Base-by-base conservation (phyloP, 2,113 vertebrate species). In the Ornithorhynchus anatinus region DNA sequence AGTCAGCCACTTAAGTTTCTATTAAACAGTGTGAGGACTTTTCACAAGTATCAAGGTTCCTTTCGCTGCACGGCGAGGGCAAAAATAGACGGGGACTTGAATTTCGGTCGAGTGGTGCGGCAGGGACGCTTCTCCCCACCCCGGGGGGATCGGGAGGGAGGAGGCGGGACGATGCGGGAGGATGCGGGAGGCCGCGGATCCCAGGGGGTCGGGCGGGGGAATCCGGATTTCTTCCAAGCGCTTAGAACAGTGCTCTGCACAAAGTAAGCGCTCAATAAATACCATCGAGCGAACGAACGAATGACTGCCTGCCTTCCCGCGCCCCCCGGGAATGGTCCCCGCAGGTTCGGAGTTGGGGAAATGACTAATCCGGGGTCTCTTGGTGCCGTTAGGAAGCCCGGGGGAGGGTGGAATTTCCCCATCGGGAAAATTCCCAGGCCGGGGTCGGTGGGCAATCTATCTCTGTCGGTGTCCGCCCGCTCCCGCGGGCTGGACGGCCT, bases 1-100 rank as follows among this genome's bases (percentile, higher is more conserved):
- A 96, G 94, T 93, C 93, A 96, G 91, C 93, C 93, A 95, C 95
- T 95, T 96, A 94, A 87, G 91, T 95, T 96, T 92, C 93, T 94
- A 95, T 96, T 96, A 95, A 95, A 93, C 91, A 95, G 94, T 91
- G 94, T 93, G 95, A 92, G 90, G 81, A 90, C 87, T 92, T 88
- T 89, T 92, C 90, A 84, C 90, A 85, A 89, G 86, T 72, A 77
- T 78, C 75, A 80, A 80, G 65, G 43, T 82, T 42, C 82, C 83
- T 82, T 80, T 80, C 68, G 79, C 68, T 22, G 57, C 23, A 59
- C 40, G 1, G 77, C 87, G n/a, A n/a, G n/a, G n/a, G 86, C 72
- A 86, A 89, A 91, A 89, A 88, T 83, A 84, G 53, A 83, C 77
- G 65, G 57, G 56, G 54, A 56, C 72, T 63, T 57, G 56, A 72